Base-by-base conservation (phyloP, 2,797 vertebrate genomes). In the Myotis findleyi region DNA sequence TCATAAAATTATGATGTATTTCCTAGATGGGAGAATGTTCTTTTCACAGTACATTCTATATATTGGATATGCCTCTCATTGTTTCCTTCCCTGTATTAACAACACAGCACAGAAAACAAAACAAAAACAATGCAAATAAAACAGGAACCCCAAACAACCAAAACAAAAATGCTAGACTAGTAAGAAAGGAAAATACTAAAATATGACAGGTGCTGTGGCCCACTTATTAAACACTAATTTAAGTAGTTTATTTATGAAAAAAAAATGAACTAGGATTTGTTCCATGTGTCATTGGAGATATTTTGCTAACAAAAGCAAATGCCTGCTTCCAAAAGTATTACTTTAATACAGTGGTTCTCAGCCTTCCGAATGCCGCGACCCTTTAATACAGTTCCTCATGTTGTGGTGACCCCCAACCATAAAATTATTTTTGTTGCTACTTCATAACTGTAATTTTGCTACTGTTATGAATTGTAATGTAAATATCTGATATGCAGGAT, bases 151-250 rank as follows among this genome's bases (percentile, higher is more conserved):
- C 30, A 66, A 36, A 49, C 6, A 41, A 44, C 44, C 44, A 62
- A 20, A 2, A 9, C 1, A 38, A 73, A 91, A 94, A 44, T 85
- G n/a, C 53, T 93, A 5, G 25, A 23, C 8, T 80, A 72, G 11
- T 44, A 82, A 82, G 44, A 95, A 83, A 89, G 7, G 33, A 41
- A 92, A 30, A 7, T 55, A 62, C 33, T 82, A 38, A 3, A 87
- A 62, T 33, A 75, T 51, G 62, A 87, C 38, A 89, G 53, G 86
- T 79, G 13, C 87, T 82, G 93, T 93, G 30, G 77, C 71, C 90
- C 94, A 88, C 82, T 96, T 94, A 64, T 25, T 41, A 81, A 90
- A 94, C 89, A 33, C 41, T 66, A 84, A 93, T 83, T 90, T 87
- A 94, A 77, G 13, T 51, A 33, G 23, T 71, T 96, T 30, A 92